Base-by-base conservation (phyloP, 2,888 invertebrate genomes). In the Drosophila kanekoi region DNA sequence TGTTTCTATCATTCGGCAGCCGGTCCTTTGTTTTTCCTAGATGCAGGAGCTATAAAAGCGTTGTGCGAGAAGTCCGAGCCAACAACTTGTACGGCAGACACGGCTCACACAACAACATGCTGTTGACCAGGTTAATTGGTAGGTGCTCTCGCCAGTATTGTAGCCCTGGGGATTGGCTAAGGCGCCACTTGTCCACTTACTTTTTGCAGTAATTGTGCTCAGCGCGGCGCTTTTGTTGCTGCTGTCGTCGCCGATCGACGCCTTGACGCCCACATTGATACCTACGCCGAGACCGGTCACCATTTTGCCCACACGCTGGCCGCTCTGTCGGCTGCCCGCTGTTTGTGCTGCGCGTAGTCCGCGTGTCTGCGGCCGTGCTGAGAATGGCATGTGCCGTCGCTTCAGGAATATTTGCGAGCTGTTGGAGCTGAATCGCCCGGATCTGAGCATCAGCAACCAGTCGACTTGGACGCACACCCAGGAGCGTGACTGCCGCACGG, bases 391-490 rank as follows among this genome's bases (percentile, higher is more conserved):
- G 40, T 85, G 86, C 38, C 75, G 80, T 6, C 65, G 88, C 10
- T 84, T 85, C 18, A 16, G 1, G 0, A 80, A 77, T 43, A 65
- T 84, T 3, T 84, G 84, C 35, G 81, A 86, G 2, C 51, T 84
- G 65, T 41, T 86, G 5, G 44, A 32, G 1, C 28, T 45, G 10
- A 72, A 58, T 18, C 20, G 18, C 0, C 41, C 9, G 2, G 40
- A 44, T 16, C 41, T 13, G 44, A 16, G 28, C 18, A 11, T 2
- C 0, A 28, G n/a, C 18, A 9, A 9, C 2, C 14, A 0, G 0
- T 10, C 4, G 23, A 40, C 3, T 1, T 78, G 77, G 65, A 41
- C 8, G 1, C 82, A 79, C 14, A 70, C 80, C 1, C 51, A 38
- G 14, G 58, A 58, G 6, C 23, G 40, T 14, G 70, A 81, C 0